Conservation (phyloP, 2,113 vertebrate genomes). For the Gymnarchus niloticus region DNA sequence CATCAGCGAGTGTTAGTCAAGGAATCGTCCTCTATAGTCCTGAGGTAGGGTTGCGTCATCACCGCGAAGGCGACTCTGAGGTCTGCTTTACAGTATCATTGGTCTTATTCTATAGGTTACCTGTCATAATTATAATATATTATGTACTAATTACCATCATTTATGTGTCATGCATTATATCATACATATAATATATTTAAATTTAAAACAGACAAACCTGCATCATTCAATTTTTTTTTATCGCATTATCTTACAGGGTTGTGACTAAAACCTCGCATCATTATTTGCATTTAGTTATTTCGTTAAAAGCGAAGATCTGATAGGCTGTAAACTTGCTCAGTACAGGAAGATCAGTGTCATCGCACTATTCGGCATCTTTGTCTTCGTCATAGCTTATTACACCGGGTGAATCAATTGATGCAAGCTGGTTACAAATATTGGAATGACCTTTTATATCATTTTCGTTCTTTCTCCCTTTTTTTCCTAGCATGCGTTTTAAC, state of each 20-base stretch:
- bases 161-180: too few species aligned
- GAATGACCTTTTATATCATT: slow-evolving; percentile 24
- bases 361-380: too few species aligned
- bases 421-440: slow-evolving; percentile 11
- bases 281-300: too few species aligned
- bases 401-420: slow-evolving; percentile 4
- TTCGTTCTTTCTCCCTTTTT: slow-evolving; percentile 28
- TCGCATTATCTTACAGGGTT: too few species aligned
- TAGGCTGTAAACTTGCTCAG: not conserved
- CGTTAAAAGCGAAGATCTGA: too few species aligned
- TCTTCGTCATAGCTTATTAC: not conserved
- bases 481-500: slow-evolving; percentile 29
- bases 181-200: too few species aligned
- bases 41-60: not conserved
- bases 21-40: not conserved
- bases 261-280: too few species aligned
- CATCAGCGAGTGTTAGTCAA: not conserved
- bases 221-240: too few species aligned
- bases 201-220: too few species aligned
- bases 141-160: too few species aligned
- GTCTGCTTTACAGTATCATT: not conserved
- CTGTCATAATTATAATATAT: not conserved
- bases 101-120: not conserved
- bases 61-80: not conserved
- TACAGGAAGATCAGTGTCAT: not conserved